These are phyloP conservation scores for Bergia puertoricense DNA, from an alignment of 92 coral and sea anemone species.

Conservation along the genomic window DNA sequence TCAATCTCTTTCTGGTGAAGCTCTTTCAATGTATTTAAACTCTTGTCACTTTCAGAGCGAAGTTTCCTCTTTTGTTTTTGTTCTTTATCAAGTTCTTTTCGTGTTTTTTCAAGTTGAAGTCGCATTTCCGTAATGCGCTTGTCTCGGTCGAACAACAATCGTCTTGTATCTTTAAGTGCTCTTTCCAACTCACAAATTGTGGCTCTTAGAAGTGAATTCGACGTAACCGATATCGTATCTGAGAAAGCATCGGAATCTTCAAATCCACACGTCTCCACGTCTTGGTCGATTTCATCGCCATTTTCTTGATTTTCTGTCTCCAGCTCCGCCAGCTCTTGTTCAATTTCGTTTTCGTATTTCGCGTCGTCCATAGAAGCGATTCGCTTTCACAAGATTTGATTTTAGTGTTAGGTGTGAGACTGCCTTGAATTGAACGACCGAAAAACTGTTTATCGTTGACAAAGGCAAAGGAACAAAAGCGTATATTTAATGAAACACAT, in stretches of 20 bases:
- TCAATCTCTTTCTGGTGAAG: slow-evolving; percentile 60
- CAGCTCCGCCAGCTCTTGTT: slow-evolving; percentile 55
- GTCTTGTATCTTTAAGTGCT: slow-evolving; percentile 85
- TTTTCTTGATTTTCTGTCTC: slow-evolving; percentile 56
- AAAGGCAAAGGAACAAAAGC: slow-evolving; percentile 22
- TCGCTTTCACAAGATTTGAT: background rate
- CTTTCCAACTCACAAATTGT: slow-evolving; percentile 94
- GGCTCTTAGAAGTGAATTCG: slow-evolving; percentile 84
- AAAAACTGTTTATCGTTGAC: background rate
- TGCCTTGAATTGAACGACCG: background rate
- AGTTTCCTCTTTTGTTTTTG: slow-evolving; percentile 71
- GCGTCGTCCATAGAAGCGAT: slow-evolving; percentile 19
- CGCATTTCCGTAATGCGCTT: slow-evolving; percentile 74
- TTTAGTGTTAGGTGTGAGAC: background rate
- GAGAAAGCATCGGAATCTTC: slow-evolving; percentile 50
- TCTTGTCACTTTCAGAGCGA: slow-evolving; percentile 53
- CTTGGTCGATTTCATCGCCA: slow-evolving; percentile 33
- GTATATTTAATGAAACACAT: slow-evolving; percentile 17
- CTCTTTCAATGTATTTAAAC: slow-evolving; percentile 57
- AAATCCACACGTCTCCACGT: background rate
- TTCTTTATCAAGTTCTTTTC: slow-evolving; percentile 90
- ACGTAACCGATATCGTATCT: slow-evolving; percentile 71
- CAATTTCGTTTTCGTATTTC: slow-evolving; percentile 32
- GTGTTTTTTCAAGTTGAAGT: slow-evolving; percentile 78
- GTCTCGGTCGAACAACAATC: slow-evolving; percentile 83